These are phyloP conservation scores for Narcine bancroftii DNA, from an alignment of 2,113 vertebrate species.

Conservation along the genomic window DNA sequence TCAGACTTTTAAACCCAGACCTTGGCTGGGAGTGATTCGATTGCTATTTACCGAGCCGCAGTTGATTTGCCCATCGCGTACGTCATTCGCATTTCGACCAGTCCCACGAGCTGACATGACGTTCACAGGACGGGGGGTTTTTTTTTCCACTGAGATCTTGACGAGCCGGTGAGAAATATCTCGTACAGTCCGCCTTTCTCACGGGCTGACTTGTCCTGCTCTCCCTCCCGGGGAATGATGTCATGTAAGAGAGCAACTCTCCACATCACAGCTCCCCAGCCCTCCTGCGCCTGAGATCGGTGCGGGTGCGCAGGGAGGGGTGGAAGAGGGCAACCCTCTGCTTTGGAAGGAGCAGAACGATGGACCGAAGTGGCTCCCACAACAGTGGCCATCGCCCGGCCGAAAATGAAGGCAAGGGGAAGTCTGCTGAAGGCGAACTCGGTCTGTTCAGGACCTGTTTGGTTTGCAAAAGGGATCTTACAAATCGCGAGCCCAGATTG, in stretches of 20 bases:
- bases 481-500: conserved; percentile 36
- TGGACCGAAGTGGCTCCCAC: background rate
- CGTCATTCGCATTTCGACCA: conserved; percentile 26
- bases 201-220: background rate
- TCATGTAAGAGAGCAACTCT: background rate
- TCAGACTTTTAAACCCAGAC: background rate
- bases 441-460: conserved; percentile 30
- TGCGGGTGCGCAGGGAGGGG: background rate
- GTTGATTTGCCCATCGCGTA: background rate
- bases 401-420: background rate
- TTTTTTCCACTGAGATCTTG: background rate
- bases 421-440: background rate
- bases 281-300: background rate
- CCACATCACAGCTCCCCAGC: background rate
- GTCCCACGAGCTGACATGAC: background rate
- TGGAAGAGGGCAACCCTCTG: background rate
- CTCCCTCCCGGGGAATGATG: conserved; percentile 12
- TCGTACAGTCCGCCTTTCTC: background rate
- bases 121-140: background rate
- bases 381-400: no score
- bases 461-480: conserved; percentile 31
- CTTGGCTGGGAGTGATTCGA: background rate
- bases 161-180: background rate
- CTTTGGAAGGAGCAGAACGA: conserved; percentile 7
- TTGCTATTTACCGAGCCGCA: conserved; percentile 10